A percentile compares a stretch with the other conserved stretches of the same genome.
phyloP scores from a whole-genome alignment of 2,113 vertebrate species.

The Rynchops niger region DNA sequence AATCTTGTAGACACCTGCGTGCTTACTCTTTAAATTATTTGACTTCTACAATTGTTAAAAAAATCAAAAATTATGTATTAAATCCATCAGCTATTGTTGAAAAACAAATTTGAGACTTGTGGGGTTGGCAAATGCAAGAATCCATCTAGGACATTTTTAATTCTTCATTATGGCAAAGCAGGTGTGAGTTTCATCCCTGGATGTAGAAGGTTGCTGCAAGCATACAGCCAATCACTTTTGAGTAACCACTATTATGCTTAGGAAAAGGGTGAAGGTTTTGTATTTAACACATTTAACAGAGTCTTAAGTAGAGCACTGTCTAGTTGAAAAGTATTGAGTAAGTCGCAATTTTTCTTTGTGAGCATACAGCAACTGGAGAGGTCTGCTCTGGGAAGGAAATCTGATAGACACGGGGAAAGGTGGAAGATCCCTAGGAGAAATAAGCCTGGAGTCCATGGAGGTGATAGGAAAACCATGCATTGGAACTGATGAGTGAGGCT shows the following conservation, averaged over 20 bases:
- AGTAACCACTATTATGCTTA: background rate
- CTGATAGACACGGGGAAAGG: background rate
- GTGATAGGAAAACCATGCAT: background rate
- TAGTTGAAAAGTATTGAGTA: background rate
- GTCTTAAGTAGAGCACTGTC: background rate
- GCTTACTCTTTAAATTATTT: background rate
- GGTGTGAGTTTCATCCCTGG: background rate
- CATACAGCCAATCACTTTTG: background rate
- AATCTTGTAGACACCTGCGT: background rate
- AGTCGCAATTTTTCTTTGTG: background rate
- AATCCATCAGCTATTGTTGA: background rate
- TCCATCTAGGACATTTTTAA: background rate
- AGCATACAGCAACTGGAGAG: background rate
- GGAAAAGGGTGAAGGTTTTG: background rate
- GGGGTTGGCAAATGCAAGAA: background rate
- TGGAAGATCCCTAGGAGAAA: background rate
- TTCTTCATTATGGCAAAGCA: background rate
- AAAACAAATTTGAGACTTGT: background rate
- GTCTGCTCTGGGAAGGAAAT: background rate
- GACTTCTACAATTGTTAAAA: background rate
- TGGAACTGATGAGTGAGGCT: background rate
- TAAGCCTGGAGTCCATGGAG: background rate
- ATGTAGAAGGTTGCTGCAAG: background rate
- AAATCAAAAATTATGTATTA: background rate
- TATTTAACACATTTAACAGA: background rate